Percentiles rank a stretch among this genome's conserved stretches.
phyloP scores from a whole-genome alignment of 2,888 invertebrate species.

The Agrochola circellaris region DNA sequence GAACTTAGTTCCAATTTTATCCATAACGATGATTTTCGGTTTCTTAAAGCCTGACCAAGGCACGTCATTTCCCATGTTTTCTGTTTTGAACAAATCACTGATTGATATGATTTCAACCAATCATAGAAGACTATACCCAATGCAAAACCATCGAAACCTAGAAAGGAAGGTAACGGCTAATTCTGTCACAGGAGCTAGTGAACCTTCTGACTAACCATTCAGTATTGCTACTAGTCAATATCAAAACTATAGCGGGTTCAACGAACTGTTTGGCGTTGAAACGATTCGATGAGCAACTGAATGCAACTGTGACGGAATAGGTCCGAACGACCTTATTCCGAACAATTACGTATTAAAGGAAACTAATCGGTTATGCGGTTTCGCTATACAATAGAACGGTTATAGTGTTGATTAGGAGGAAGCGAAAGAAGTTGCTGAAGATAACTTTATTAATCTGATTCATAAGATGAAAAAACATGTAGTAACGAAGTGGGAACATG shows the following conservation, averaged over 20 bases:
- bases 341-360: slow-evolving; percentile 53
- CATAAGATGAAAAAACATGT: background rate
- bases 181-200: background rate
- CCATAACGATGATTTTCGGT: too few species aligned
- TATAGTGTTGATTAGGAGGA: background rate
- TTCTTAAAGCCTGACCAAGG: too few species aligned
- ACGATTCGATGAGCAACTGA: slow-evolving; percentile 56
- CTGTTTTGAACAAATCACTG: too few species aligned
- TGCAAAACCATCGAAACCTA: background rate
- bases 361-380: slow-evolving; percentile 47
- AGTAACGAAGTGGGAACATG: background rate
- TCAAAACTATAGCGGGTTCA: slow-evolving; percentile 51
- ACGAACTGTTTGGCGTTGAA: slow-evolving; percentile 57
- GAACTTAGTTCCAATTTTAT: too few species aligned
- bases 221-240: slow-evolving; percentile 17
- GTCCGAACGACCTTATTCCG: slow-evolving; percentile 47
- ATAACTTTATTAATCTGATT: background rate
- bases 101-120: background rate
- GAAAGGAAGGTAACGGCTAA: background rate
- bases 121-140: background rate
- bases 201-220: slow-evolving; percentile 23
- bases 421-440: slow-evolving; percentile 7
- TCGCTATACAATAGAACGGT: slow-evolving; percentile 12
- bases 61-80: too few species aligned
- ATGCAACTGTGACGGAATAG: slow-evolving; percentile 55